Percentiles rank a stretch among this genome's conserved stretches.
Evolutionary conservation across 2,797 vertebrate species (phyloP).

Genomic region (Pantherophis vulpinus): DNA sequence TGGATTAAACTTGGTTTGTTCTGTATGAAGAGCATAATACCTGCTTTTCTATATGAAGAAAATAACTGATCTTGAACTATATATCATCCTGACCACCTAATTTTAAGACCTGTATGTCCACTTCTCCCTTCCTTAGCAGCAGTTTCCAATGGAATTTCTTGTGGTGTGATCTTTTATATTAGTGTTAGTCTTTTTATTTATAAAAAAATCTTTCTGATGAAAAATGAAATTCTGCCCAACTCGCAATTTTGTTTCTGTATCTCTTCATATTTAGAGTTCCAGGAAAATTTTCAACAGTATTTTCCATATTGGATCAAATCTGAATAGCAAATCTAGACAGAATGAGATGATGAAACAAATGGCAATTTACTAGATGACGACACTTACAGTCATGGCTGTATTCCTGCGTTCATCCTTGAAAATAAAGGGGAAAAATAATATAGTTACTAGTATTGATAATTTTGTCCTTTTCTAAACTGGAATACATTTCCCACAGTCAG

Average conservation of each 20-base stretch:
- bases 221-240: neutral
- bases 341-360: neutral
- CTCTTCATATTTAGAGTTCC: neutral
- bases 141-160: neutral
- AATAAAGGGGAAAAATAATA: neutral
- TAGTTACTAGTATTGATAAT: neutral
- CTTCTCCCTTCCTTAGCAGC: neutral
- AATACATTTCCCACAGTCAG: neutral
- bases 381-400: neutral
- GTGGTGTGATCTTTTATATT: neutral
- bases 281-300: neutral
- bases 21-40: neutral
- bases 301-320: neutral
- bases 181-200: neutral
- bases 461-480: neutral
- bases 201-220: neutral
- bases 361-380: neutral
- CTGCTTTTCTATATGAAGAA: neutral
- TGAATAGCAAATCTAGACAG: neutral
- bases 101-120: neutral
- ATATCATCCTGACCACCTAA: neutral
- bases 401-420: constrained; percentile 9
- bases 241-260: neutral
- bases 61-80: neutral
- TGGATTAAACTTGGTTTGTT: neutral